Evolutionary conservation across 2,797 vertebrate species (phyloP), one percentile per base, ranked within the genome.

Genomic region (Macropus fuliginosus): DNA sequence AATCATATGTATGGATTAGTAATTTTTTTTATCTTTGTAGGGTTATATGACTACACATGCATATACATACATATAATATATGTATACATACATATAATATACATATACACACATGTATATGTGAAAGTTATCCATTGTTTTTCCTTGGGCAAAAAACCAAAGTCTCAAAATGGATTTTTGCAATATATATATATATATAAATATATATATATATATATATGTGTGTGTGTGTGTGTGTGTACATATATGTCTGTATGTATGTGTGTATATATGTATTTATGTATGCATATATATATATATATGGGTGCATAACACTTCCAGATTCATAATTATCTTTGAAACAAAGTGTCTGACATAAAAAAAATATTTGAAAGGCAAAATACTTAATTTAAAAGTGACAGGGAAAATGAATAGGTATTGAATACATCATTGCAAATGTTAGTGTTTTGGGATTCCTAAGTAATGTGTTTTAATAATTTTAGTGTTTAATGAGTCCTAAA

Each of bases 121-220:
- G 34, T 92, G 11, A 14, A 55, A 55, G 96, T 96, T 97, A 96
- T 93, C 96, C 96, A 98, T 97, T 92, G n/a, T 94, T 94, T 92
- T 24, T 93, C 94, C 59, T 50, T 57, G 40, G 54, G 91, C 90
- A 90, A 97, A 81, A 95, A 3, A 93, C 50, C 50, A 52, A 93
- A 87, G 54, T 8, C 13, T 81, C 56, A 31, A 8, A 91, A 93
- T 52, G 62, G 24, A 40, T 95, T 56, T 66, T 91, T 96, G 94
- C 95, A 81, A 96, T 93, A 96, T 94, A 96, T 93, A 50, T 50
- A 50, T 3, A 50, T 50, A 50, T 50, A 52, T 52, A 52, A 6
- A 52, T 13, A 55, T 55, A 55, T 55, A 55, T 55, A 55, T 55
- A 55, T 55, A 55, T 55, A 4, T 16, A 14, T 55, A 14, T 55